Conservation (phyloP, 2,888 invertebrate species). For the Aporophyla lueneburgensis region DNA sequence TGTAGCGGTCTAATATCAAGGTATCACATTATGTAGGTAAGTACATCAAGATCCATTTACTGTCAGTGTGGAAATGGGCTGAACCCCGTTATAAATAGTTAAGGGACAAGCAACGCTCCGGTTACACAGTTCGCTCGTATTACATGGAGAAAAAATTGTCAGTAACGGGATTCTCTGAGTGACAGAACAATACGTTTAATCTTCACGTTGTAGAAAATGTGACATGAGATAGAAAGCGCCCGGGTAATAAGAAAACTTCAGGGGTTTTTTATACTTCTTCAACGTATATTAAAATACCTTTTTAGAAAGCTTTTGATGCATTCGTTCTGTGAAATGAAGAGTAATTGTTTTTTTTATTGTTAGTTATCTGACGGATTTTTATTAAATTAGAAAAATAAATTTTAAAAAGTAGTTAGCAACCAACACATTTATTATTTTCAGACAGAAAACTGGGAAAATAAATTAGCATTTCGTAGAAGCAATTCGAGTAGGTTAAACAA, state of each 20-base stretch:
- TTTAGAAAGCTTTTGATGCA: conserved; percentile 49
- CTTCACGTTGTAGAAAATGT: conserved; percentile 82
- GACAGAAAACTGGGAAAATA: conserved; percentile 55
- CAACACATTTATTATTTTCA: conserved; percentile 37
- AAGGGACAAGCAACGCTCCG: conserved; percentile 79
- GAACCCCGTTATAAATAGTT: conserved; percentile 83
- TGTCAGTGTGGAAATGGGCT: conserved; percentile 80
- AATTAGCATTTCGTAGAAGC: conserved; percentile 70
- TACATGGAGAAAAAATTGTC: conserved; percentile 83
- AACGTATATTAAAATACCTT: conserved; percentile 62
- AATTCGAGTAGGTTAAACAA: conserved; percentile 73
- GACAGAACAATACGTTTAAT: conserved; percentile 88
- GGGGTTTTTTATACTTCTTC: conserved; percentile 58
- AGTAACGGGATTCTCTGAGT: conserved; percentile 86
- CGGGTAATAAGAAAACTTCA: conserved; percentile 68
- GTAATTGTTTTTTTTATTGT: conserved; percentile 27
- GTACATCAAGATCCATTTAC: conserved; percentile 80
- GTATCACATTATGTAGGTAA: conserved; percentile 69
- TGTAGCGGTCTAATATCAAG: conserved; percentile 63
- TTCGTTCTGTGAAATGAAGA: conserved; percentile 42
- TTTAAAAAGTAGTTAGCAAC: conserved; percentile 23
- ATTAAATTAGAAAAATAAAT: conserved; percentile 14
- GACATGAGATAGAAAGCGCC: conserved; percentile 74
- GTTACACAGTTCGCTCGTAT: conserved; percentile 81
- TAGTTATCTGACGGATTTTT: neutral